Base-by-base conservation (phyloP, 2,888 invertebrate genomes). In the Noctua janthe region DNA sequence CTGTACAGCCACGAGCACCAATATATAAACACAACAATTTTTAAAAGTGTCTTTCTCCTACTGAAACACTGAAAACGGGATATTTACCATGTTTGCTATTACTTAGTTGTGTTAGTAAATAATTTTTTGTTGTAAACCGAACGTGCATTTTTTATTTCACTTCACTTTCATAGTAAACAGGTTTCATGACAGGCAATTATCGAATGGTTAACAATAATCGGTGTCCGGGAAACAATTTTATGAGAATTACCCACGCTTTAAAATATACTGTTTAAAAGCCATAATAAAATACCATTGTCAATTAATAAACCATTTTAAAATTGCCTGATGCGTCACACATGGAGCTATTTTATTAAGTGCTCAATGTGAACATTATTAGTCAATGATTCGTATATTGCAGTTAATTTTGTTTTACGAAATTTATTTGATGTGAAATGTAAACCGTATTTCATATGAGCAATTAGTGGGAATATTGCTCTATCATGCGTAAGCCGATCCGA, bases 401-500 rank as follows among this genome's bases (percentile, higher is more conserved):
- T 76, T 84, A 84, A 76, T 86, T 87, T 67, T 71, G 29, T 51
- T 4, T 20, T 1, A 29, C 15, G n/a, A 59, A 76, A 76, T 67
- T 67, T 71, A 82, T 82, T 82, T 74, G 39, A 62, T 47, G 54
- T 47, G 23, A 80, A 80, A 83, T 79, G 56, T 83, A 72, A 85
- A 81, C 51, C 71, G 72, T 83, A 76, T 76, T 85, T 81, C 76
- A 86, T 88, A 39, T 70, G 78, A 72, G 64, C 76, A 88, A 86
- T 83, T 87, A 86, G 43, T 70, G 59, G 4, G n/a, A 64, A 69
- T 59, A 87, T 75, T 83, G 74, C 71, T 81, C 72, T 69, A 64
- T 78, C 75, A 70, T 67, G 83, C 67, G 73, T 83, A 47, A 86
- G 76, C 51, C 67, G 17, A 78, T 71, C 23, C 39, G 15, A 29